A percentile compares a stretch with the other conserved stretches of the same genome.
Evolutionary conservation across 2,797 vertebrate genomes (phyloP).

Genomic region (Naso thynnoides): DNA sequence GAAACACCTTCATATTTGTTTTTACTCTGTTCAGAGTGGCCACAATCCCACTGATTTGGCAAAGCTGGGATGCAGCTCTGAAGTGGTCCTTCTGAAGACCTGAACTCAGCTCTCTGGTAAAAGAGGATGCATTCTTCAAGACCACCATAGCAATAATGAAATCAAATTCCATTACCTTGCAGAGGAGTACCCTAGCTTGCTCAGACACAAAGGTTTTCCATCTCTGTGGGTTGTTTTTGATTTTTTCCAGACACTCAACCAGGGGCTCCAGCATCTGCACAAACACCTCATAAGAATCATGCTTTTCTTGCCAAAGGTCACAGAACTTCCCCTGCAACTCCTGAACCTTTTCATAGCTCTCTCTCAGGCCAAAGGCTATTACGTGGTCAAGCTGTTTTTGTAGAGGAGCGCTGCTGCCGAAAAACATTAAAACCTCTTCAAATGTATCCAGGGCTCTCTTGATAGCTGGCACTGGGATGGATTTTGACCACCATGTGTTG

Average conservation of each 20-base stretch:
- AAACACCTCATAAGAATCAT: constrained; percentile 87
- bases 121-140: constrained; percentile 86
- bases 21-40: constrained; percentile 86
- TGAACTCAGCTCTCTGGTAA: constrained; percentile 86
- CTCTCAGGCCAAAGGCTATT: constrained; percentile 83
- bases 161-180: constrained; percentile 85
- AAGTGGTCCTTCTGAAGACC: constrained; percentile 88
- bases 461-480: constrained; percentile 84
- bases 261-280: constrained; percentile 87
- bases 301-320: constrained; percentile 85
- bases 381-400: constrained; percentile 87
- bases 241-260: constrained; percentile 84
- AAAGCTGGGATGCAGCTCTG: constrained; percentile 86
- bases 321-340: constrained; percentile 86
- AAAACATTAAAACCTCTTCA: constrained; percentile 85
- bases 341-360: constrained; percentile 87
- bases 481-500: constrained; percentile 89
- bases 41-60: constrained; percentile 86
- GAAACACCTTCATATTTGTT: constrained; percentile 88
- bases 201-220: constrained; percentile 80
- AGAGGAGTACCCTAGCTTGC: constrained; percentile 78
- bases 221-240: constrained; percentile 83
- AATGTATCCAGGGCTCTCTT: constrained; percentile 84
- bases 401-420: constrained; percentile 76
- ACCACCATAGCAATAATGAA: constrained; percentile 87